Evolutionary conservation across 1,140 invertebrate species (phyloP), one percentile per base, ranked within the genome.

Genomic region (Psilanteris sp.): DNA sequence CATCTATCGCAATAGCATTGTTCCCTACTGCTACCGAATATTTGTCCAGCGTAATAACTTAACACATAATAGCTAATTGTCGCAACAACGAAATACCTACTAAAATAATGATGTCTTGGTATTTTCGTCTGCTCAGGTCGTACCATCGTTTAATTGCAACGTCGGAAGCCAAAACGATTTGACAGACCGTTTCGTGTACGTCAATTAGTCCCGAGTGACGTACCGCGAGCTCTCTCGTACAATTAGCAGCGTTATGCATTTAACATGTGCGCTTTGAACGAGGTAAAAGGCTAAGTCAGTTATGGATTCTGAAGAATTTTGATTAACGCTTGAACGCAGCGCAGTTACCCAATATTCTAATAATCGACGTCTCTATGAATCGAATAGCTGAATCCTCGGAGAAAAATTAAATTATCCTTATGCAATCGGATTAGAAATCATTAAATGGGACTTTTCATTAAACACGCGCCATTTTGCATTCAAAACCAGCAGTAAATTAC

Each of bases 161-260:
- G 54, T 71, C 74, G 61, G 66, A 71, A 77, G 74, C 61, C 54
- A 22, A 39, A 61, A 61, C 66, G 66, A 36, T 77, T 77, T 77
- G 73, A 77, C 66, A 76, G 72, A 76, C 9, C 57, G 52, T 64
- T 70, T 70, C 64, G 64, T 64, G 72, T 50, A 64, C 64, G 66
- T 77, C 73, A 72, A 77, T 77, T 77, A 72, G 46, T 71, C 29
- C 13, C 37, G 39, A 77, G 62, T 67, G 74, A 77, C 74, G 66
- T 72, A 72, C 67, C 46, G 37, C 52, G 29, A 77, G 52, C 46
- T 46, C 66, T 71, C 66, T 62, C 41, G 52, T 62, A 77, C 74
- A 77, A 77, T 77, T 77, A 77, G 46, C 48, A 67, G 26, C 37
- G 43, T 77, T 71, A 59, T 59, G 50, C 50, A 66, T 76, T 64